Conservation (phyloP, 1,140 invertebrate genomes). For the Zaprionus capensis region DNA sequence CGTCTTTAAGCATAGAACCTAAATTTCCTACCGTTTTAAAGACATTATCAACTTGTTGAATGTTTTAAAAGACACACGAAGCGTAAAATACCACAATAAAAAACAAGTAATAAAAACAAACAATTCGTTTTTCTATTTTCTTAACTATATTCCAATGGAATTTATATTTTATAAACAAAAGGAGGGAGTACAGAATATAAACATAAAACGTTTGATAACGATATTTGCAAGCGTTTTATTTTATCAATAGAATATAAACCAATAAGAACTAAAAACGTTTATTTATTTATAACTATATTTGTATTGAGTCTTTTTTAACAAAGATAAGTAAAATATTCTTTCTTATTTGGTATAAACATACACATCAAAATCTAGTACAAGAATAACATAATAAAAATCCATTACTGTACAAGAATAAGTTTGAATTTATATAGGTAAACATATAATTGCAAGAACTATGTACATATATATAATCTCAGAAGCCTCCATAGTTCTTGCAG, state of each 20-base stretch:
- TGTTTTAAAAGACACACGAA: conserved; percentile 42
- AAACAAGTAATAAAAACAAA: conserved; percentile 9
- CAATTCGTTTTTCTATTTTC: background rate
- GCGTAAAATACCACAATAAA: conserved; percentile 27
- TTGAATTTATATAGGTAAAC: too few relatives aligned
- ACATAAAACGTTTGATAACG: background rate
- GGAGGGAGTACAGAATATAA: background rate
- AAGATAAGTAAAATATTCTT: background rate
- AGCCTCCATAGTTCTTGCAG: conserved; percentile 19
- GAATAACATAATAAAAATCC: background rate
- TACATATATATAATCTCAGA: background rate
- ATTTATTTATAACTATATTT: background rate
- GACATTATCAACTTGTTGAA: conserved; percentile 18
- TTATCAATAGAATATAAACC: too few relatives aligned
- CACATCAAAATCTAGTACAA: background rate
- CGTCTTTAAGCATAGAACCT: conserved; percentile 9
- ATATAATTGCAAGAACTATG: too few relatives aligned
- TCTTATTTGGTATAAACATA: background rate
- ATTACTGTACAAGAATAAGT: background rate
- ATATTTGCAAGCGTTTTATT: too few relatives aligned
- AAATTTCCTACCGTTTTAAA: conserved; percentile 18
- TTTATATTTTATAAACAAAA: background rate
- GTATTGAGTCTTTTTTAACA: background rate
- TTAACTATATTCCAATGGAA: background rate
- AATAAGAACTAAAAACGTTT: too few relatives aligned